Base-by-base conservation (phyloP, 92 coral and sea anemone species). In the Hydrozoanthus gracilis region DNA sequence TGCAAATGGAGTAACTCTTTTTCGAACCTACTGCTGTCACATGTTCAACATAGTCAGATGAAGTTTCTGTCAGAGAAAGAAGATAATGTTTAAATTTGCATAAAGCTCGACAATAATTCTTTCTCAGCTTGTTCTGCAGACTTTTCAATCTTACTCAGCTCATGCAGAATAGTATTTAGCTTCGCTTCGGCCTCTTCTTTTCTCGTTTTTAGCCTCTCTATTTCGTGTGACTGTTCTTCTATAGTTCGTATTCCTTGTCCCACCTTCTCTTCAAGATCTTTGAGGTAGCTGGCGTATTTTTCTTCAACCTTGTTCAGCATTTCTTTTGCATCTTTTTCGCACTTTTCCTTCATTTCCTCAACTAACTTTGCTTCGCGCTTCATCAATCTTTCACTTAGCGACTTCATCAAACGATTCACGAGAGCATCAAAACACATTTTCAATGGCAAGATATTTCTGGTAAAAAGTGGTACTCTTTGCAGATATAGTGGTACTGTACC, bases 361-460 rank as follows among this genome's bases (percentile, higher is more conserved):
- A 96, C 88, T 45, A 92, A 95, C 35, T 86, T 83, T 58, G 80
- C 67, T 74, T 90, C 89, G 50, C 91, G 91, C 77, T 92, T 76
- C 78, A 91, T 84, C 67, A 96, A 88, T 87, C 92, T 96, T n/a
- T 91, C 98, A 79, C 92, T 96, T 16, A 96, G 84, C 44, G 88
- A 82, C 51, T 93, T 95, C 76, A 92, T 51, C 35, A 45, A 51
- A 4, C 66, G 62, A 18, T 54, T 84, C 54, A 84, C 48, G 52
- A 84, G 71, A 12, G 87, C 77, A 51, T 55, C 79, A 39, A 83
- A 69, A 71, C 69, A 83, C 87, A 83, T 71, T 71, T 83, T 16
- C 39, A 8, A 73, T 6, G 75, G 75, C 18, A 58, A 75, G 44
- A 64, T 47, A 6, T 74, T 7, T 74, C 61, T 15, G 16, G 61